Conservation (phyloP, 2,888 invertebrate species). For the Ditula angustiorana region DNA sequence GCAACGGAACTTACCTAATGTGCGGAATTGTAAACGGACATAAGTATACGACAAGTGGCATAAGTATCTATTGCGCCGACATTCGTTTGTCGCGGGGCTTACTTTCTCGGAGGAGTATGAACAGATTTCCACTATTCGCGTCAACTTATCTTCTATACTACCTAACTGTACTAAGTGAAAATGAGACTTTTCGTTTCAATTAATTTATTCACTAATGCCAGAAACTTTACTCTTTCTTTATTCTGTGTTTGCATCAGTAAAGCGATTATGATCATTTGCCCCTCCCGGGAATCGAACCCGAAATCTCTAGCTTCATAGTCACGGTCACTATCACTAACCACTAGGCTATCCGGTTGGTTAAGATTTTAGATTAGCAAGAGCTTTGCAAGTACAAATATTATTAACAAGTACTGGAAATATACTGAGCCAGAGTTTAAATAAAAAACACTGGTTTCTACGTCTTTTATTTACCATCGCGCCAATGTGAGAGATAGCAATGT, state of each 20-base stretch:
- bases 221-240: too few species aligned
- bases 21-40: not conserved
- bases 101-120: not conserved
- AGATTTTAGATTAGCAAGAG: not conserved
- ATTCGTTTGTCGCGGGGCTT: not conserved
- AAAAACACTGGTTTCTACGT: not conserved
- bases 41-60: not conserved
- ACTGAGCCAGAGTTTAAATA: not conserved
- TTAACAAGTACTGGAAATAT: not conserved
- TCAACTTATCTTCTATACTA: too few species aligned
- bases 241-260: too few species aligned
- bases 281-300: too few species aligned
- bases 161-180: too few species aligned
- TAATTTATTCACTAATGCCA: too few species aligned
- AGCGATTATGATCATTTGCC: too few species aligned
- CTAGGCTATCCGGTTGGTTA: too few species aligned
- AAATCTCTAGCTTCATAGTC: too few species aligned
- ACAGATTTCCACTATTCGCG: not conserved
- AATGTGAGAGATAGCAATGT: conserved; percentile 1
- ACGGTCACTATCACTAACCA: too few species aligned
- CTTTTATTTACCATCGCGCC: not conserved
- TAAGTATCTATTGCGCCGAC: not conserved
- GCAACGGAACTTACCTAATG: conserved; percentile 3
- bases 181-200: too few species aligned
- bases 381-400: not conserved